These are phyloP conservation scores for Helicoverpa zea DNA, from an alignment of 1,140 invertebrate species.

Conservation along the genomic window DNA sequence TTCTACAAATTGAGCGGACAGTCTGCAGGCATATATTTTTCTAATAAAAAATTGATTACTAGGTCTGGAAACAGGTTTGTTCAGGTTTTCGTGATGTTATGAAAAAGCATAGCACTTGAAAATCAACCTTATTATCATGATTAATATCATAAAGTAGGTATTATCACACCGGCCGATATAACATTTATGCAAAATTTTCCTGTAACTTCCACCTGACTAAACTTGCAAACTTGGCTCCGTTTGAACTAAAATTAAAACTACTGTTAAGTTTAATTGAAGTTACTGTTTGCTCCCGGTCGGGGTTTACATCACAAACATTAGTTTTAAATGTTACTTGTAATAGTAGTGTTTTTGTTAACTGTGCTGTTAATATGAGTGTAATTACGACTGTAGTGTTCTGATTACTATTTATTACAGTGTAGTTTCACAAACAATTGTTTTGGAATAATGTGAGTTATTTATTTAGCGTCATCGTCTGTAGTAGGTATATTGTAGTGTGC, in stretches of 20 bases:
- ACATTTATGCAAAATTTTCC: too few relatives aligned
- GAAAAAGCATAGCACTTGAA: too few relatives aligned
- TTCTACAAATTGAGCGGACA: neutral
- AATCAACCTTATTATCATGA: too few relatives aligned
- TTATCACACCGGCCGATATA: too few relatives aligned
- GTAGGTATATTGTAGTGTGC: too few relatives aligned
- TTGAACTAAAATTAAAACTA: conserved; percentile 39
- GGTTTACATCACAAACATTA: conserved; percentile 29
- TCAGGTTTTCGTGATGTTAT: too few relatives aligned
- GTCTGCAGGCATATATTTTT: too few relatives aligned
- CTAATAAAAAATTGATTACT: too few relatives aligned
- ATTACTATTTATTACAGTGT: neutral
- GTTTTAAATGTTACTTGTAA: conserved; percentile 27
- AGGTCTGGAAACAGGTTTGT: too few relatives aligned
- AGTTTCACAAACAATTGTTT: neutral
- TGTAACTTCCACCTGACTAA: neutral
- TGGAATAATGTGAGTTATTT: neutral
- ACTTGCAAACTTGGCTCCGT: neutral
- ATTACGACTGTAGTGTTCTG: neutral
- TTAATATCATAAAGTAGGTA: too few relatives aligned
- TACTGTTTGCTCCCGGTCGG: conserved; percentile 6
- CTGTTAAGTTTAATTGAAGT: conserved; percentile 27
- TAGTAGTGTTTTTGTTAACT: neutral
- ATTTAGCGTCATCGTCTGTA: neutral
- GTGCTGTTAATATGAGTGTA: neutral